Evolutionary conservation across 1,140 invertebrate species (phyloP), one percentile per base, ranked within the genome.

Genomic region (Trichoplusia ni): DNA sequence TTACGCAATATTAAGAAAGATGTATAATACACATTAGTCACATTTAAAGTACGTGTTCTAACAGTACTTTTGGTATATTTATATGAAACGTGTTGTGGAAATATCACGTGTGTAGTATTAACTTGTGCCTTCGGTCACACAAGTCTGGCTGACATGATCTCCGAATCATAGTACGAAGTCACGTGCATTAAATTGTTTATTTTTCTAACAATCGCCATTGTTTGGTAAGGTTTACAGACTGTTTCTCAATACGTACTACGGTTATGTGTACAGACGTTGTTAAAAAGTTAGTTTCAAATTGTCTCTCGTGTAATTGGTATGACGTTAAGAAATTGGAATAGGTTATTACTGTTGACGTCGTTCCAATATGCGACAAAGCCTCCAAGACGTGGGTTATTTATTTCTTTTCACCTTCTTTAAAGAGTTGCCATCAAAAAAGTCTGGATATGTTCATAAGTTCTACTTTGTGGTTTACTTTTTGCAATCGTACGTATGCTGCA

Each of bases 171-270:
- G 62, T 65, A 11, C 27, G 46, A 31, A 56, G 58, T 64, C 70
- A 75, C 73, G 73, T 71, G 65, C 53, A 16, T 14, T 13, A 54
- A n/a, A 18, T 27, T 29, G 60, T 54, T 35, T 25, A 54, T 56
- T 47, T 35, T 62, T 65, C 23, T 63, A 65, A 72, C 71, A 69
- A 69, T 72, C 40, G 60, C 67, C 47, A 73, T 73, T 73, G 71
- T 73, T 68, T 71, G 29, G 66, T 38, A 63, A 68, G 35, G 18
- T 61, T 69, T 59, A 40, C 53, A 49, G 16, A 38, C 42, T 40
- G 58, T 60, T 53, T 69, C 63, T 61, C 56, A 53, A 65, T 37
- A 63, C 66, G 49, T 37, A 35, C 25, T 23, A 21, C 18, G 25
- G 29, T 49, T 4, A 33, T 51, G 27, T 19, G 7, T 51, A 27